These are phyloP conservation scores for Epinephelus fuscoguttatus DNA, from an alignment of 2,113 vertebrate species.

Conservation along the genomic window DNA sequence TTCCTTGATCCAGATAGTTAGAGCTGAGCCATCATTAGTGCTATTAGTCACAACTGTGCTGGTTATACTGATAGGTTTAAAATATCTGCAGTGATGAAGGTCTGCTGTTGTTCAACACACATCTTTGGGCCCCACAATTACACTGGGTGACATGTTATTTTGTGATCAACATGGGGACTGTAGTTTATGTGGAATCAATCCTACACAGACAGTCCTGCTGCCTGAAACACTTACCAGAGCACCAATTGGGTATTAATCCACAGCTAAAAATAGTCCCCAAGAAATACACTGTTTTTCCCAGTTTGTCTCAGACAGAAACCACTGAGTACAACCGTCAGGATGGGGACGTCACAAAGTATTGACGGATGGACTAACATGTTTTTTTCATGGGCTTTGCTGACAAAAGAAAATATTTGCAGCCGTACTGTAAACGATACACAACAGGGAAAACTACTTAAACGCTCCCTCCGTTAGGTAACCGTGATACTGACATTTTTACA, in stretches of 20 bases:
- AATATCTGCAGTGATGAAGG: no score
- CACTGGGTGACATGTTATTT: neutral
- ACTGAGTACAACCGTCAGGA: neutral
- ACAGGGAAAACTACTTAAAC: neutral
- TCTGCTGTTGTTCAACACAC: neutral
- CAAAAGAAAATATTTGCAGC: neutral
- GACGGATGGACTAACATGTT: neutral
- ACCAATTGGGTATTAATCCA: neutral
- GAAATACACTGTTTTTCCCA: neutral
- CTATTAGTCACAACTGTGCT: no score
- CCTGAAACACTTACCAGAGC: neutral
- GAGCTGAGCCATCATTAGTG: no score
- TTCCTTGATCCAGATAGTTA: no score
- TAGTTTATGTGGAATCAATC: neutral
- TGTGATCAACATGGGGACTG: neutral
- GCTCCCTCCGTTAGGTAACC: constrained; percentile 3
- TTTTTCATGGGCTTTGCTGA: neutral
- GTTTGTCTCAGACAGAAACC: neutral
- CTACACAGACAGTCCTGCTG: neutral
- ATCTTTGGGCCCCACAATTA: neutral
- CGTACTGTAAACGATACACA: neutral
- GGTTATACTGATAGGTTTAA: no score
- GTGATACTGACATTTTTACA: constrained; percentile 23
- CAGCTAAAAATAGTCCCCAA: neutral
- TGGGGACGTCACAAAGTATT: neutral